A percentile compares a stretch with the other conserved stretches of the same genome.
phyloP scores from a whole-genome alignment of 2,888 invertebrate genomes.

The Acleris literana region DNA sequence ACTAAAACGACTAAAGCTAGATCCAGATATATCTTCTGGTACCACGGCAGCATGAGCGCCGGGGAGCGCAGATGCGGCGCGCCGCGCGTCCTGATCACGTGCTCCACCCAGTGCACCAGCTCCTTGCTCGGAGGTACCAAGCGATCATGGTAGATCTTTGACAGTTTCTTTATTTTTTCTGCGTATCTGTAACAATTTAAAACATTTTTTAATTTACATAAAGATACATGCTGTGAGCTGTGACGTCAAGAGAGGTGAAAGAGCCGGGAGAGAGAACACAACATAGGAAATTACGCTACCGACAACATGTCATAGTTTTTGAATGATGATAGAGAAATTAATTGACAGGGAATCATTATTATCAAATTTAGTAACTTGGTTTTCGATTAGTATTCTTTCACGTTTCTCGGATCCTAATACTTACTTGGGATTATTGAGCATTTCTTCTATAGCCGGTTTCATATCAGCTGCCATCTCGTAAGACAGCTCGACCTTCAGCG shows the following conservation, averaged over 20 bases:
- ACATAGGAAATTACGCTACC: too few species aligned
- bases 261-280: too few species aligned
- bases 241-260: too few species aligned
- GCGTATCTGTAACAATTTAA: conserved; percentile 13
- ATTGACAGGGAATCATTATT: too few species aligned
- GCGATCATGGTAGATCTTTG: conserved; percentile 62
- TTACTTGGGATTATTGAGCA: conserved; percentile 28
- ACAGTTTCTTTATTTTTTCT: conserved; percentile 46
- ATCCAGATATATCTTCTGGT: conserved; percentile 56
- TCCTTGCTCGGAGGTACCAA: conserved; percentile 82
- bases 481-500: conserved; percentile 30
- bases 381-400: too few species aligned
- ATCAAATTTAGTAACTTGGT: too few species aligned
- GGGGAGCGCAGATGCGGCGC: conserved; percentile 72
- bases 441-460: conserved; percentile 27
- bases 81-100: conserved; percentile 83
- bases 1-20: conserved; percentile 15
- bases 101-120: conserved; percentile 87
- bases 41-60: conserved; percentile 49
- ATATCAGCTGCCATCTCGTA: conserved; percentile 29
- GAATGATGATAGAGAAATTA: too few species aligned
- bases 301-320: too few species aligned
- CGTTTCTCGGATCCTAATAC: conserved; percentile 27
- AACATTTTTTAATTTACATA: too few species aligned
- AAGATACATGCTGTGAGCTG: too few species aligned